Percentiles rank a stretch among this genome's conserved stretches.
Conservation (phyloP, 2,113 vertebrate genomes). For the Cololabis saira region DNA sequence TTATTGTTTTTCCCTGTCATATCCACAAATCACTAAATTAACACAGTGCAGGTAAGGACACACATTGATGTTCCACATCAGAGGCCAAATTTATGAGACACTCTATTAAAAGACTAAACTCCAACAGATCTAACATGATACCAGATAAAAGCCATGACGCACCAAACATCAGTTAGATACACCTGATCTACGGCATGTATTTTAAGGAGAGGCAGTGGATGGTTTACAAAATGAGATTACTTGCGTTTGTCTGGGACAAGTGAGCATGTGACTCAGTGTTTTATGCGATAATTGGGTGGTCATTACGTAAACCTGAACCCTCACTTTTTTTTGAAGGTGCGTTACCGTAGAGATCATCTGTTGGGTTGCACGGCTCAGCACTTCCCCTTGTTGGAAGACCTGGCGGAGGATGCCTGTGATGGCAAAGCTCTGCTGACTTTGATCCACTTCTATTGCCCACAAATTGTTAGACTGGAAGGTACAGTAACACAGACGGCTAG, state of each 20-base stretch:
- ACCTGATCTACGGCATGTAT: neutral
- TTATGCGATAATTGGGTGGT: neutral
- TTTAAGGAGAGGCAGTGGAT: conserved; percentile 5
- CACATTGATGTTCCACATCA: conserved; percentile 5
- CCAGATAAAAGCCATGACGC: neutral
- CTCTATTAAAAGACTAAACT: neutral
- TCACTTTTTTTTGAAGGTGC: conserved; percentile 83
- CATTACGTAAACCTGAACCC: neutral
- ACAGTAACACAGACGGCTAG: conserved; percentile 26
- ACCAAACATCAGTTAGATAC: neutral
- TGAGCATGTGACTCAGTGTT: conserved; percentile 10
- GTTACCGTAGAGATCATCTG: conserved; percentile 93
- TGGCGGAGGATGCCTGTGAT: conserved; percentile 90
- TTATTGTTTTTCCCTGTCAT: conserved; percentile 16
- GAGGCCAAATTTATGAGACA: neutral
- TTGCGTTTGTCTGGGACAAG: conserved; percentile 14
- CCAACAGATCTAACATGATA: neutral
- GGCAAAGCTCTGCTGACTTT: conserved; percentile 89
- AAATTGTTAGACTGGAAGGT: conserved; percentile 93
- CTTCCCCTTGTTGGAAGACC: conserved; percentile 90
- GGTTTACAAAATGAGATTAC: neutral
- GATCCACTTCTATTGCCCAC: conserved; percentile 96
- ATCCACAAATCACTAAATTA: neutral
- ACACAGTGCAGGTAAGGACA: neutral
- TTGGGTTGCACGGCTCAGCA: conserved; percentile 87